Base-by-base conservation (phyloP, 2,888 invertebrate genomes). In the Nemurella pictetii region DNA sequence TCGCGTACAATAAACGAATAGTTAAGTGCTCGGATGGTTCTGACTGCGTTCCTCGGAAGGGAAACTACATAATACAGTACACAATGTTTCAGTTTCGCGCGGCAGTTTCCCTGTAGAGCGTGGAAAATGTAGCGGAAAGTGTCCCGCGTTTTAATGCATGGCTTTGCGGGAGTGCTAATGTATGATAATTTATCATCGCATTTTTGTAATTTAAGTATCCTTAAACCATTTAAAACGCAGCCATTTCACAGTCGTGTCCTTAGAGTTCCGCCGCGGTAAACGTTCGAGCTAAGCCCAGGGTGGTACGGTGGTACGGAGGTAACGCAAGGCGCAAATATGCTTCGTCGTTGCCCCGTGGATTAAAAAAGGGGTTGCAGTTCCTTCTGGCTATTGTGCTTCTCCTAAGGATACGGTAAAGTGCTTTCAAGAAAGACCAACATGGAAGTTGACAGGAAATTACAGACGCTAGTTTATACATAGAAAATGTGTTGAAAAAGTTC, bases 131-230 rank as follows among this genome's bases (percentile, higher is more conserved):
- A 4, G 32, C 27, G 29, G 82, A 82, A 82, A 82, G 28, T 82
- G 27, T 55, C 55, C 20, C 55, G 55, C 55, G 9, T 12, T 55
- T 72, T 72, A 15, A 20, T 80, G n/a, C 36, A 35, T 30, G 36
- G 75, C 75, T 26, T 26, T 12, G 75, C 75, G 27, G 55, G 55
- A 12, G 78, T 15, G 82, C 72, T 82, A 82, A 82, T 82, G 82
- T 36, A 82, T 72, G 82, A 15, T 82, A 82, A 82, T 82, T 55
- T 82, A 72, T 82, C 82, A 55, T 82, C 36, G 55, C 29, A 82
- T 82, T 82, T 82, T 82, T 82, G 55, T 82, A 82, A 82, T 82
- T 36, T 82, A 82, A 82, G 82, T 30, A 72, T 82, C 55, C 82
- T 82, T 82, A 82, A 82, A 25, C 55, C 82, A 82, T 82, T 82